Conservation (phyloP, 2,113 vertebrate species). For the Podarcis cretensis region DNA sequence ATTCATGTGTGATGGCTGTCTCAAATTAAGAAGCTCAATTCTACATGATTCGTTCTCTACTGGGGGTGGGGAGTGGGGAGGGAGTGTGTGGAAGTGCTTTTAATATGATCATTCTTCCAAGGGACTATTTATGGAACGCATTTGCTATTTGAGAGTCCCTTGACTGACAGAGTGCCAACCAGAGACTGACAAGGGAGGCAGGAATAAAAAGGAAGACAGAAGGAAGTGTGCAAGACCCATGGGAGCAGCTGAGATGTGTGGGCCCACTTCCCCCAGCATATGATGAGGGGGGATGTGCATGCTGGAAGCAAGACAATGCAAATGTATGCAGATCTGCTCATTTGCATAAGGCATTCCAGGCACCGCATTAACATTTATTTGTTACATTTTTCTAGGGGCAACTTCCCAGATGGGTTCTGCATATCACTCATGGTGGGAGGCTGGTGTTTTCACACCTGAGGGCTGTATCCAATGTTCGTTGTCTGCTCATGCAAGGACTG, state of each 20-base stretch:
- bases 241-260: not conserved
- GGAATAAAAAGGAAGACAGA: not conserved
- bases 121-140: slow-evolving; percentile 52
- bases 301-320: not conserved
- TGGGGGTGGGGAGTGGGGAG: not conserved
- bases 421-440: not conserved
- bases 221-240: not conserved
- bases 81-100: not conserved
- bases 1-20: not conserved
- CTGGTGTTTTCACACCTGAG: not conserved
- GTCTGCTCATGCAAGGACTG: too few relatives aligned
- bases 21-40: not conserved
- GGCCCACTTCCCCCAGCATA: not conserved
- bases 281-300: too few relatives aligned
- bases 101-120: not conserved
- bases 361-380: too few relatives aligned
- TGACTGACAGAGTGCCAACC: not conserved
- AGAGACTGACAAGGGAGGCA: not conserved
- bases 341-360: not conserved
- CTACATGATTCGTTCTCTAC: not conserved
- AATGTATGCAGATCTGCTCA: not conserved
- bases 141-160: slow-evolving; percentile 10
- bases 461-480: too few relatives aligned
- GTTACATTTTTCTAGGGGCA: not conserved
- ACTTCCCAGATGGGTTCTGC: not conserved